These are phyloP conservation scores for Steinernema hermaphroditum DNA, from an alignment of 2,888 invertebrate genomes.

Conservation along the genomic window DNA sequence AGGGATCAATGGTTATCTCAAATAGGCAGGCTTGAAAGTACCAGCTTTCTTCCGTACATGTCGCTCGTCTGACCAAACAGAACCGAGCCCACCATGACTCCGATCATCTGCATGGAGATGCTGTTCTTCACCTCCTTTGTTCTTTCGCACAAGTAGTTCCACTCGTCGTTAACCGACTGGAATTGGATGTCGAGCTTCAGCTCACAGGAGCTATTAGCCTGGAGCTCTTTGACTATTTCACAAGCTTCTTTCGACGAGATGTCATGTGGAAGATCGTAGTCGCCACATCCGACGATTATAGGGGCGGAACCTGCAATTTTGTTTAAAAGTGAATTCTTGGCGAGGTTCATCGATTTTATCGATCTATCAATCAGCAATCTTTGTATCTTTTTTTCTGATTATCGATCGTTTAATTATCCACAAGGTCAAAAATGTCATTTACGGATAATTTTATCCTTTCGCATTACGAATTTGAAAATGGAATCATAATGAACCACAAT, in stretches of 20 bases:
- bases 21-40: neutral
- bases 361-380: neutral
- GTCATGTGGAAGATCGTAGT: constrained; percentile 24
- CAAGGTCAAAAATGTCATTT: too few species aligned
- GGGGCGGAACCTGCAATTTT: constrained; percentile 30
- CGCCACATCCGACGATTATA: constrained; percentile 14
- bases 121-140: constrained; percentile 52
- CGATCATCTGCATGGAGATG: constrained; percentile 62
- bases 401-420: too few species aligned
- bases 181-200: constrained; percentile 38
- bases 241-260: constrained; percentile 31
- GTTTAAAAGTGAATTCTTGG: too few species aligned
- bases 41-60: constrained; percentile 47
- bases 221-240: neutral
- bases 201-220: neutral
- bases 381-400: neutral
- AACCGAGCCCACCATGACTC: constrained; percentile 58
- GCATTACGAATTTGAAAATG: too few species aligned
- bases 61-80: constrained; percentile 54
- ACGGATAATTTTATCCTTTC: too few species aligned
- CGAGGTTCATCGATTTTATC: neutral
- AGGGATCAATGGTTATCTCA: neutral
- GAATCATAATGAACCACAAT: too few species aligned
- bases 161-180: constrained; percentile 44
- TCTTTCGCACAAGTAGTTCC: constrained; percentile 47